Evolutionary conservation across 2,888 invertebrate genomes (phyloP).

Genomic region (Limnephilus rhombicus): DNA sequence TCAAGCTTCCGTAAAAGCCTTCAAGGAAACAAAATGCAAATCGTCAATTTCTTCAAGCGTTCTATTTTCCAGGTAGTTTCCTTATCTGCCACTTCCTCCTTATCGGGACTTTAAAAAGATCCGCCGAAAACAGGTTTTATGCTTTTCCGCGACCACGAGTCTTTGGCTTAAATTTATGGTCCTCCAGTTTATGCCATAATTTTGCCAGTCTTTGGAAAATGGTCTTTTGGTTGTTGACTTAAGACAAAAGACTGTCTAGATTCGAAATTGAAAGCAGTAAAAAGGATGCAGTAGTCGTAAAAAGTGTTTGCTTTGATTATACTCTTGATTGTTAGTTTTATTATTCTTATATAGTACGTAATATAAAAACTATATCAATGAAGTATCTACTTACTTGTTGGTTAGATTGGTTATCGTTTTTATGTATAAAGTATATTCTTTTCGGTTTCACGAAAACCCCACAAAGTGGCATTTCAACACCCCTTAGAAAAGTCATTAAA

Average conservation of each 20-base stretch:
- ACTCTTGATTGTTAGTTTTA: neutral
- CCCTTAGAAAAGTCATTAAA: too few relatives aligned
- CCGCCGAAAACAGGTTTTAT: neutral
- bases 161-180: constrained; percentile 8
- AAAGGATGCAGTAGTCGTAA: neutral
- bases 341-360: neutral
- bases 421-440: too few relatives aligned
- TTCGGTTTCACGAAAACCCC: too few relatives aligned
- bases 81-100: neutral
- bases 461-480: too few relatives aligned
- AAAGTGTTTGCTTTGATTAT: neutral
- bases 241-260: neutral
- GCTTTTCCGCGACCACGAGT: neutral
- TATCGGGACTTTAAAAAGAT: neutral
- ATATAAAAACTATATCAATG: too few relatives aligned
- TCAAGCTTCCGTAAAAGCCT: neutral
- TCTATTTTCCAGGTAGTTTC: neutral
- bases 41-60: neutral
- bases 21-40: neutral
- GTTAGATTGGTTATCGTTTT: too few relatives aligned
- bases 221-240: neutral
- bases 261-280: constrained; percentile 1
- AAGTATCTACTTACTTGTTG: too few relatives aligned
- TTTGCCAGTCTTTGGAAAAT: neutral
- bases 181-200: constrained; percentile 20